These are phyloP conservation scores for Eurystomus gularis DNA, from an alignment of 2,113 vertebrate genomes.

Conservation along the genomic window DNA sequence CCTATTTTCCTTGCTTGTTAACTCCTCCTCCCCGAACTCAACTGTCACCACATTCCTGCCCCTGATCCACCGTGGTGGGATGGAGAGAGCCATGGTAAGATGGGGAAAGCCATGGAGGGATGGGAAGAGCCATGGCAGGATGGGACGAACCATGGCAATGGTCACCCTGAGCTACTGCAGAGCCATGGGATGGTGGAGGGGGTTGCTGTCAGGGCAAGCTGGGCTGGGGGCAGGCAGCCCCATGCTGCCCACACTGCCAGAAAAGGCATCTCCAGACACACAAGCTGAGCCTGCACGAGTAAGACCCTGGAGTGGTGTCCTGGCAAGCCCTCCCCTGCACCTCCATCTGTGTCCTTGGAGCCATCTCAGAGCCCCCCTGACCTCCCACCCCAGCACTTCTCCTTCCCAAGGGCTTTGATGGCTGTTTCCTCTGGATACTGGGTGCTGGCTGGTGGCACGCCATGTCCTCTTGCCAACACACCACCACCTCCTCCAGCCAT, in stretches of 20 bases:
- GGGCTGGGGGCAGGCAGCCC: neutral
- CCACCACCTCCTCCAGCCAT: neutral
- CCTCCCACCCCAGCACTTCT: neutral
- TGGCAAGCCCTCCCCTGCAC: fast-evolving
- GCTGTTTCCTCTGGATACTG: fast-evolving
- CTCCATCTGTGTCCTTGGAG: neutral
- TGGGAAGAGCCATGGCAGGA: neutral
- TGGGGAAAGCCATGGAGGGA: neutral
- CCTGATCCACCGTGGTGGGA: neutral
- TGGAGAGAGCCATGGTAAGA: neutral
- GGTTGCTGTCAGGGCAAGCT: neutral
- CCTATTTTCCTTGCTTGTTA: neutral
- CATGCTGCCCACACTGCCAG: neutral
- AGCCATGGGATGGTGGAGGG: too few species aligned
- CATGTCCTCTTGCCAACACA: too few species aligned
- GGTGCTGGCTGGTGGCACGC: neutral
- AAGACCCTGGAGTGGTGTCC: neutral
- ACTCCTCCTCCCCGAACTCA: neutral
- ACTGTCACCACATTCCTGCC: neutral
- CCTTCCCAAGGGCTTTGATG: neutral
- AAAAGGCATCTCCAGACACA: neutral
- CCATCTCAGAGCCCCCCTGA: neutral
- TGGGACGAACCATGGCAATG: too few species aligned
- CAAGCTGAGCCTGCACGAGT: neutral
- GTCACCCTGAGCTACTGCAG: too few species aligned